Evolutionary conservation across 2,113 vertebrate species (phyloP).

Genomic region (Clarias magur): DNA sequence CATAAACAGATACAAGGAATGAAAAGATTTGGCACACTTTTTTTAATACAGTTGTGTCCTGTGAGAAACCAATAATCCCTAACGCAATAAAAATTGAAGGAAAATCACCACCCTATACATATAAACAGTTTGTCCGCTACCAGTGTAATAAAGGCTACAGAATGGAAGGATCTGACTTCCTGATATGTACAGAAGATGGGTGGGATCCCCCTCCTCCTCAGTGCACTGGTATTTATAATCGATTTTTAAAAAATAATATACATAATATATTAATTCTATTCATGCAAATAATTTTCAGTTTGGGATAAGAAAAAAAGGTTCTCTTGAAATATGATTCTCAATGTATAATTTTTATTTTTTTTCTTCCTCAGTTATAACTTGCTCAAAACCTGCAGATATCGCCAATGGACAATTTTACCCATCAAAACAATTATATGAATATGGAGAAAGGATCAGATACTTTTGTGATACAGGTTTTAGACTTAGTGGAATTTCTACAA

Average conservation of each 20-base stretch:
- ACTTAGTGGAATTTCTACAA: neutral
- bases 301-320: neutral
- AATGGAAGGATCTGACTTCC: neutral
- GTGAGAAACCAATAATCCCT: fast-evolving
- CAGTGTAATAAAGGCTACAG: conserved; percentile 22
- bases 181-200: conserved; percentile 15
- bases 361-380: conserved; percentile 16
- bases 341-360: neutral
- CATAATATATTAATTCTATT: neutral
- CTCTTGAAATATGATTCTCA: neutral
- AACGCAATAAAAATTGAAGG: fast-evolving
- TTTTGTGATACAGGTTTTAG: neutral
- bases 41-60: conserved; percentile 46
- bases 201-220: conserved; percentile 18
- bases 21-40: neutral
- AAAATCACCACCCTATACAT: conserved; percentile 30
- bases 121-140: neutral
- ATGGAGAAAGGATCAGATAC: neutral
- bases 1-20: neutral
- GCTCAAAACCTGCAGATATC: neutral
- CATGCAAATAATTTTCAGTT: neutral
- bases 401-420: neutral
- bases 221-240: neutral
- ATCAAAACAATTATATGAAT: neutral
- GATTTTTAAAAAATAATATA: neutral